Base-by-base conservation (phyloP, 1,140 invertebrate genomes). In the Aphidius gifuensis region DNA sequence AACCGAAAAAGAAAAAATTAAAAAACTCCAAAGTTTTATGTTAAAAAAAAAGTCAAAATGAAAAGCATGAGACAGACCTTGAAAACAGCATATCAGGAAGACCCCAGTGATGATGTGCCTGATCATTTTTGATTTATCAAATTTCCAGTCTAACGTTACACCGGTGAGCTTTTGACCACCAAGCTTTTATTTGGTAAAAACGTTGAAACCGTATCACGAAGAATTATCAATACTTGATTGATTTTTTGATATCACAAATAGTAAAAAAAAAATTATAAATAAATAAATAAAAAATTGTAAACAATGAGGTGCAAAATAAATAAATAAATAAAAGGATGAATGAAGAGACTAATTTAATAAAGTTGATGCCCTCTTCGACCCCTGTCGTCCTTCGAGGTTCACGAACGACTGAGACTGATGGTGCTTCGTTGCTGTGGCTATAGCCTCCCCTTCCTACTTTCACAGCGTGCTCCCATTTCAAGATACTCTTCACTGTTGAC, bases 331-430 rank as follows among this genome's bases (percentile, higher is more conserved):
- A 56, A 43, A 53, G 53, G 44, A 44, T 64, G 51, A 57, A 69
- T 68, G 69, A 71, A 59, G 69, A 71, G 44, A 58, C 2, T 68
- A 67, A 80, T 74, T 53, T 16, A 16, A 16, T 16, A 16, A 16
- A 16, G 72, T 71, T 75, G 71, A 63, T 74, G 73, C 69, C 76
- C 78, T 77, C 78, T 76, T 78, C 75, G 74, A 80, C 78, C 78
- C 80, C 77, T 79, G 72, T 75, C 78, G 79, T 80, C 78, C 77
- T 79, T 80, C 77, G 79, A 81, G 77, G 75, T 80, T 73, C 75
- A 79, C 78, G 77, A 80, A 76, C 77, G 73, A 81, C 79, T 80
- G 79, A 79, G 74, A 68, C 71, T 69, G 74, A 66, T 70, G 68
- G 71, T 71, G 69, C 68, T 64, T 62, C 72, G 74, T 69, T 71